These are phyloP conservation scores for Trachelus tabidus DNA, from an alignment of 2,888 invertebrate species.

Conservation along the genomic window DNA sequence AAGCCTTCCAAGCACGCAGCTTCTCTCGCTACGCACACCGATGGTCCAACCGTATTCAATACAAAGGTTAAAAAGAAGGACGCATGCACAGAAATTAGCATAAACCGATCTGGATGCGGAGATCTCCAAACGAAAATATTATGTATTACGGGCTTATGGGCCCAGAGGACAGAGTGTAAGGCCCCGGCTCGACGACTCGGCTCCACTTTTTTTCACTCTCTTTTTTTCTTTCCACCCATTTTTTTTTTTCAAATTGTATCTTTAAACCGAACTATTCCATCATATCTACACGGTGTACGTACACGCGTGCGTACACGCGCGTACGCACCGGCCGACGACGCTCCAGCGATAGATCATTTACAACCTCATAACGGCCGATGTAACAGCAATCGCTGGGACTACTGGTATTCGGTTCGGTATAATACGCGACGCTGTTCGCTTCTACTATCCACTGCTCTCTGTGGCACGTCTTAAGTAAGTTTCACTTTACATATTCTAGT, in stretches of 20 bases:
- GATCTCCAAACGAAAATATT: slow-evolving; percentile 47
- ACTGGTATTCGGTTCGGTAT: neutral
- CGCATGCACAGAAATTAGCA: slow-evolving; percentile 45
- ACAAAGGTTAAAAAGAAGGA: slow-evolving; percentile 34
- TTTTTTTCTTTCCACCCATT: slow-evolving; percentile 10
- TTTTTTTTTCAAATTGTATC: slow-evolving; percentile 30
- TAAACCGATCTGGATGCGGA: slow-evolving; percentile 46
- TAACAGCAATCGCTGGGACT: slow-evolving; percentile 2
- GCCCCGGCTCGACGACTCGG: slow-evolving; percentile 22
- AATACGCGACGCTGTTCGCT: neutral
- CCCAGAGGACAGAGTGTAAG: slow-evolving; percentile 31
- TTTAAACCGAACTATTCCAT: slow-evolving; percentile 41
- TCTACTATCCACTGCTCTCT: neutral
- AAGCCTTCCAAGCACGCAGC: slow-evolving; percentile 9
- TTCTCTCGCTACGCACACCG: slow-evolving; percentile 1
- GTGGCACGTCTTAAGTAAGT: neutral
- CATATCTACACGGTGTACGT: slow-evolving; percentile 37
- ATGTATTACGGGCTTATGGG: slow-evolving; percentile 38
- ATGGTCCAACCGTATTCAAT: slow-evolving; percentile 8
- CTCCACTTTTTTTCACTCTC: slow-evolving; percentile 9
- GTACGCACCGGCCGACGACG: neutral
- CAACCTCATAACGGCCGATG: slow-evolving; percentile 7
- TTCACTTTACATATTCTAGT: neutral
- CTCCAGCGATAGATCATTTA: slow-evolving; percentile 14
- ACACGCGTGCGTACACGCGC: slow-evolving; percentile 19